Evolutionary conservation across 1,140 invertebrate genomes (phyloP), one percentile per base, ranked within the genome.

Genomic region (Bemisia tabaci): DNA sequence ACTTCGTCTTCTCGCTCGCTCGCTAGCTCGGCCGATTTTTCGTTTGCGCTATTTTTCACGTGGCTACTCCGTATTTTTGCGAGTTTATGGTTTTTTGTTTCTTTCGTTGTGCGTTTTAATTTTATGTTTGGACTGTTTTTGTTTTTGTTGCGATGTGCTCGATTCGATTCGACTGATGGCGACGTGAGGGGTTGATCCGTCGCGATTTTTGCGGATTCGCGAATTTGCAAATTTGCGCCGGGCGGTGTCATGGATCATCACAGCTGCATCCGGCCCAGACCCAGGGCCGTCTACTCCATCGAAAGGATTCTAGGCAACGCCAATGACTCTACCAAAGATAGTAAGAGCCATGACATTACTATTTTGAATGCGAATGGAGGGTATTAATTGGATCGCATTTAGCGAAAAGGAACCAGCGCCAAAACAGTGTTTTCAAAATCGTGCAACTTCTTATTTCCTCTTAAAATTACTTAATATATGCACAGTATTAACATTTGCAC

Each of bases 251-350:
- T 48, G 33, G 33, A 48, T 9, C 33, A 17, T 48, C 33, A 48
- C 33, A 48, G 33, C 33, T 48, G 33, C 17, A 48, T 48, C 5
- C 5, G 33, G 33, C 33, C 33, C 5, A 48, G 33, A 48, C 59
- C 66, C 26, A 65, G 66, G 25, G 68, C 63, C 22, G 66, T 71
- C 9, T 71, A 71, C 60, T 68, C 63, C 23, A 71, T 71, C 23
- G 70, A 71, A 58, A 67, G 70, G 62, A 71, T 71, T 48, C 67
- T 71, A 1, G 69, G 69, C 59, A 71, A 65, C 59, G 33, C 60
- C 1, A 60, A 9, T 2, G 60, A 66, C 58, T 61, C 26, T 11
- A 66, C 67, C 2, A 68, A 62, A 60, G 67, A 62, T 23, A 33
- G 65, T 67, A 48, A 58, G 68, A 39, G 33, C 12, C 12, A 64